Conservation (phyloP, 2,888 invertebrate species). For the Athalia circularis region DNA sequence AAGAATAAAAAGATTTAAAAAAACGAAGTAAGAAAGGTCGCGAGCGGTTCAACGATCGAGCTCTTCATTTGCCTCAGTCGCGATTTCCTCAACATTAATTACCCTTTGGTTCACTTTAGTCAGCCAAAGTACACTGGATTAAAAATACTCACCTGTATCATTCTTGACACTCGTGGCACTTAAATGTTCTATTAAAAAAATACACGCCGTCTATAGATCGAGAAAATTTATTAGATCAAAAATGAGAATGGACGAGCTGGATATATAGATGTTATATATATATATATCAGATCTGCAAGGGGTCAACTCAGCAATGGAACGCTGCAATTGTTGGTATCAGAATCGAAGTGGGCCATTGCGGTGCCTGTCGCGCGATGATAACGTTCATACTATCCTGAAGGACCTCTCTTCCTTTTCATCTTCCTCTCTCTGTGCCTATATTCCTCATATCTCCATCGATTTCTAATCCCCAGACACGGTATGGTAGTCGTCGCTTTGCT, state of each 20-base stretch:
- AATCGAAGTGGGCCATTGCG: conserved; percentile 49
- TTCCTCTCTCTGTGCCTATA: background rate
- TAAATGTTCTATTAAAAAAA: background rate
- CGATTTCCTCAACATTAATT: background rate
- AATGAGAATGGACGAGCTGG: background rate
- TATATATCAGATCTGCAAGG: too few relatives aligned
- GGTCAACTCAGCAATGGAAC: background rate
- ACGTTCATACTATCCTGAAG: conserved; percentile 56
- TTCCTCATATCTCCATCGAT: background rate
- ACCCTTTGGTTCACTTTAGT: conserved; percentile 13
- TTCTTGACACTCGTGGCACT: background rate
- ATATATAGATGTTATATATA: background rate
- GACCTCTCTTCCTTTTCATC: background rate
- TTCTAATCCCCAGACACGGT: conserved; percentile 1
- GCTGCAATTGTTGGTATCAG: conserved; percentile 32
- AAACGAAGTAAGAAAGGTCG: conserved; percentile 9
- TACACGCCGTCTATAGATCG: too few relatives aligned
- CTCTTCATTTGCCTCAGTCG: conserved; percentile 11
- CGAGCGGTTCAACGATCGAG: conserved; percentile 14
- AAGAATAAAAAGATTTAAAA: conserved; percentile 2
- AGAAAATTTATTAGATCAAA: too few relatives aligned
- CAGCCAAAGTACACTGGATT: background rate
- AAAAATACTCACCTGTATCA: background rate
- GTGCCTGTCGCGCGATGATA: conserved; percentile 60
- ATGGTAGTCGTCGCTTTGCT: background rate